Evolutionary conservation across 2,113 vertebrate genomes (phyloP).

Genomic region (Corapipo altera): DNA sequence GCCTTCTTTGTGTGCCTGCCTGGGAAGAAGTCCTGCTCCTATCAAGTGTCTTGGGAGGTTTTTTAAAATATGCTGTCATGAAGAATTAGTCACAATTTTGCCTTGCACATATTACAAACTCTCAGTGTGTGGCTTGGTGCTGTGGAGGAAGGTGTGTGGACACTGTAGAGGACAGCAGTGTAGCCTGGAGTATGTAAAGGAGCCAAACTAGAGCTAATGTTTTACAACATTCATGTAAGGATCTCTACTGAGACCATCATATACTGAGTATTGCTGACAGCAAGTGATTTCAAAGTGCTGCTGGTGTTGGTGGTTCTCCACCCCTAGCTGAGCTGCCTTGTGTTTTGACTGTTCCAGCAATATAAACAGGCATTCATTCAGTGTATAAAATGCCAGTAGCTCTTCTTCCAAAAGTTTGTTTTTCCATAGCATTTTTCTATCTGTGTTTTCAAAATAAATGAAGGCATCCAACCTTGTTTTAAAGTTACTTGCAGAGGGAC

Average conservation of each 20-base stretch:
- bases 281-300: neutral
- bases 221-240: neutral
- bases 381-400: neutral
- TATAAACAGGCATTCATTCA: neutral
- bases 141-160: neutral
- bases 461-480: neutral
- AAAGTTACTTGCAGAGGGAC: neutral
- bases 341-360: neutral
- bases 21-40: neutral
- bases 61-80: neutral
- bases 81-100: neutral
- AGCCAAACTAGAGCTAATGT: neutral
- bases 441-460: neutral
- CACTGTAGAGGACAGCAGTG: neutral
- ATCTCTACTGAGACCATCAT: neutral
- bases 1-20: neutral
- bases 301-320: neutral
- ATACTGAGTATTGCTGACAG: neutral
- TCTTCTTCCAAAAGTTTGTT: neutral
- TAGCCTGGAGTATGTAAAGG: neutral
- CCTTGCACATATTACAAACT: neutral
- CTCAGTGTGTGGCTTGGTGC: neutral
- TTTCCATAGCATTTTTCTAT: neutral
- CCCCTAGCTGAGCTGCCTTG: neutral
- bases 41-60: neutral